Base-by-base conservation (phyloP, 2,797 vertebrate genomes). In the Tympanoctomys barrerae region DNA sequence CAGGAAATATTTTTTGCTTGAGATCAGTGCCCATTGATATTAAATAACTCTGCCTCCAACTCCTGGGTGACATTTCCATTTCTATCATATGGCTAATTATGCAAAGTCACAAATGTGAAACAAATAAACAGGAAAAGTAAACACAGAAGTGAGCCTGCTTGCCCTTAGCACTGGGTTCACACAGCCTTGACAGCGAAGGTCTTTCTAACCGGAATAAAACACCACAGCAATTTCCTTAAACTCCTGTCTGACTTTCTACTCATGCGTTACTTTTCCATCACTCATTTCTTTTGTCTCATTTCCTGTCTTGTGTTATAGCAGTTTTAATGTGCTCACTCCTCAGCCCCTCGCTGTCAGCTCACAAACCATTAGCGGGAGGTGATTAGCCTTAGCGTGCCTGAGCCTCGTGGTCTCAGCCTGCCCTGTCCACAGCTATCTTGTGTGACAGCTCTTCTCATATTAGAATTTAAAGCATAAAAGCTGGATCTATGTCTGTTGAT, bases 211-310 rank as follows among this genome's bases (percentile, higher is more conserved):
- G 95, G 46, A 97, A 95, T 61, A 49, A 98, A 98, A 93, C 89
- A 97, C 70, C 94, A 81, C 52, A 96, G 92, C 77, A 82, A 95
- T 97, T 91, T 94, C 94, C 96, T 97, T 98, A 93, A 97, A 98
- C 88, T 97, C 92, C 87, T 68, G 0, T 84, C 94, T 81, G 68
- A 96, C 84, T 97, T 97, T 78, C 7, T 46, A 96, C 96, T 61
- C 70, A 90, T 64, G 52, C 94, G 70, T 94, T 97, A 95, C 39
- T 93, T 95, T 98, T 97, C 96, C 93, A 98, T 91, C 85, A 91
- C 33, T 96, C 66, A 94, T 97, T 97, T 98, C 96, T 98, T 97
- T 97, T 97, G 93, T 97, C 91, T 98, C 88, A 94, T 98, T 98
- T 98, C 90, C 83, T 79, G 91, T 96, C 93, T 97, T 92, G 78